Conservation (phyloP, 2,888 invertebrate species). For the Rhamnusium bicolor region DNA sequence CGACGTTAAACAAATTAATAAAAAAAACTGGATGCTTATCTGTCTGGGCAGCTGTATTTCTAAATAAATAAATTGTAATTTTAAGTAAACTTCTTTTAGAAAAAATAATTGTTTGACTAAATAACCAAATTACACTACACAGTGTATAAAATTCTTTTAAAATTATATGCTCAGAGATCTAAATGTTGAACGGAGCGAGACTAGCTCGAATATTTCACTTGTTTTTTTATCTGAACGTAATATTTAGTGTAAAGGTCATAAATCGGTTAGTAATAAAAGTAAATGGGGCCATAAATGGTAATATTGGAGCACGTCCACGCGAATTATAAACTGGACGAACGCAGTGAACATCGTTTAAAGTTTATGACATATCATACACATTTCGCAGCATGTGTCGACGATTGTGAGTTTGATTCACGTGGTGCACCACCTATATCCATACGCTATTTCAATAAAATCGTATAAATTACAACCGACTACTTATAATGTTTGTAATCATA, state of each 20-base stretch:
- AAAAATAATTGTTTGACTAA: too few relatives aligned
- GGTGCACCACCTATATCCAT: constrained; percentile 29
- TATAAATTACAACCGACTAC: constrained; percentile 40
- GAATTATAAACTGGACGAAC: constrained; percentile 51
- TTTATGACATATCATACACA: constrained; percentile 52
- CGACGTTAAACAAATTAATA: too few relatives aligned
- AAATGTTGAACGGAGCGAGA: too few relatives aligned
- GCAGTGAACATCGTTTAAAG: constrained; percentile 43
- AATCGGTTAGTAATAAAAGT: constrained; percentile 53
- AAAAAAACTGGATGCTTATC: too few relatives aligned
- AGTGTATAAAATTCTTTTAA: too few relatives aligned
- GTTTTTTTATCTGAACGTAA: constrained; percentile 10
- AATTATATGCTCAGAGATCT: too few relatives aligned
- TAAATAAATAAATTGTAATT: too few relatives aligned
- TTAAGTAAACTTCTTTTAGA: too few relatives aligned
- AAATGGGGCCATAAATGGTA: constrained; percentile 53
- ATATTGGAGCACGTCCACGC: constrained; percentile 56
- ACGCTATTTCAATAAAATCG: constrained; percentile 27
- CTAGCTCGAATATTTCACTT: not conserved
- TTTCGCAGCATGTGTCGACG: constrained; percentile 42
- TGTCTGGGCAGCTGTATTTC: too few relatives aligned
- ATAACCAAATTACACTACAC: too few relatives aligned
- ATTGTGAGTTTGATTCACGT: constrained; percentile 34
- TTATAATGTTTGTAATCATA: constrained; percentile 49
- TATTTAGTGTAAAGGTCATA: constrained; percentile 36